Evolutionary conservation across 2,113 vertebrate genomes (phyloP).

Genomic region (Mystacornis crossleyi): DNA sequence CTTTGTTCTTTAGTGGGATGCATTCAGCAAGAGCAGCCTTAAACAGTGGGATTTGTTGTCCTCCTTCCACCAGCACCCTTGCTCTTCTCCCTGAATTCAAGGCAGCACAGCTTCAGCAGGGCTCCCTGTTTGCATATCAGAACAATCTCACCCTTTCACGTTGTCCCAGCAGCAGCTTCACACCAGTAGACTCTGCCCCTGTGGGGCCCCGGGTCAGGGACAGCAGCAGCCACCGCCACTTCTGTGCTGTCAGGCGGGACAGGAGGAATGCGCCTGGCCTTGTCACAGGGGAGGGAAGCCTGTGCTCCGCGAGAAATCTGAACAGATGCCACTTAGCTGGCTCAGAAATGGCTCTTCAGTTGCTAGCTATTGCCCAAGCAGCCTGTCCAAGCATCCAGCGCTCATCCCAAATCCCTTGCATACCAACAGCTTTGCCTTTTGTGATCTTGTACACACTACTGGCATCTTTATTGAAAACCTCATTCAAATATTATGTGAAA

Average conservation of each 20-base stretch:
- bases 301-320: neutral
- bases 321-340: constrained; percentile 24
- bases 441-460: neutral
- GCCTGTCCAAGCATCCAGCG: neutral
- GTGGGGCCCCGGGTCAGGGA: neutral
- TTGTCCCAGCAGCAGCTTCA: constrained; percentile 1
- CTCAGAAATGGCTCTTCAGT: neutral
- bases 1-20: constrained; percentile 46
- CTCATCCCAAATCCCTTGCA: neutral
- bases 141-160: neutral
- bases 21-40: neutral
- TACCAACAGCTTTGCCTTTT: neutral
- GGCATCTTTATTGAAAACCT: neutral
- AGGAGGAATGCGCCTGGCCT: neutral
- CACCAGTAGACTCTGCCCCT: neutral
- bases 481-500: neutral
- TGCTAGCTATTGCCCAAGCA: neutral
- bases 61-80: neutral
- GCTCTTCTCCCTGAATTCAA: neutral
- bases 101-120: neutral
- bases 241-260: neutral
- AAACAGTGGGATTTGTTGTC: neutral
- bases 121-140: neutral
- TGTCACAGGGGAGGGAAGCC: neutral
- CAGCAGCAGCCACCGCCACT: neutral